Base-by-base conservation (phyloP, 1,140 invertebrate genomes). In the Ceratoteleas bidentatus region DNA sequence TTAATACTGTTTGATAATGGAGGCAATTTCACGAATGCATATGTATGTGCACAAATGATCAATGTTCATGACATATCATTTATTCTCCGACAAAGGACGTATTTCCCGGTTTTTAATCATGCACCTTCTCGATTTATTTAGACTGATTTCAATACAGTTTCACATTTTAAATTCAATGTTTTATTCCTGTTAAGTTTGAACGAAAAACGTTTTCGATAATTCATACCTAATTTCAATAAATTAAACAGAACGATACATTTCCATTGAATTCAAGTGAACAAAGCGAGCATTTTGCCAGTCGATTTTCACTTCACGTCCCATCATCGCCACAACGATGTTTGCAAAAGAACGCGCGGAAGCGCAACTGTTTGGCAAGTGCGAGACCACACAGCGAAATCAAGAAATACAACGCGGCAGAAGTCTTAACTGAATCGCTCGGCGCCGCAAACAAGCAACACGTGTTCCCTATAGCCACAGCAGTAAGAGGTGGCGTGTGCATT, bases 391-490 rank as follows among this genome's bases (percentile, higher is more conserved):
- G 6, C 6, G 13, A 49, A 49, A 49, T 13, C 14, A 49, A 14
- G 14, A 49, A 13, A 49, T 2, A 14, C 14, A 14, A 49, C 14
- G 11, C 45, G 11, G 6, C 10, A 45, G 40, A 64, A 64, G 10
- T 69, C 56, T 70, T 54, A 70, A 45, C 68, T 52, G 53, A 61
- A 70, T 69, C 43, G 60, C 36, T 58, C 16, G 14, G 47, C 10
- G 40, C 11, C 56, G 2, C 24, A 73, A 64, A 73, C 69, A 73
- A 73, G 69, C 69, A 73, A 73, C 69, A 64, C 58, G 69, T 73
- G 69, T 73, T 73, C 9, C 32, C 43, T 73, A 57, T 64, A 57
- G 36, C 15, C 32, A 14, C 32, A 14, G 32, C 16, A 53, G 54
- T 61, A 61, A 72, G 49, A 61, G 66, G 56, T 16, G 24, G 24